Conservation (phyloP, 2,113 vertebrate species). For the Ageneiosus marmoratus region DNA sequence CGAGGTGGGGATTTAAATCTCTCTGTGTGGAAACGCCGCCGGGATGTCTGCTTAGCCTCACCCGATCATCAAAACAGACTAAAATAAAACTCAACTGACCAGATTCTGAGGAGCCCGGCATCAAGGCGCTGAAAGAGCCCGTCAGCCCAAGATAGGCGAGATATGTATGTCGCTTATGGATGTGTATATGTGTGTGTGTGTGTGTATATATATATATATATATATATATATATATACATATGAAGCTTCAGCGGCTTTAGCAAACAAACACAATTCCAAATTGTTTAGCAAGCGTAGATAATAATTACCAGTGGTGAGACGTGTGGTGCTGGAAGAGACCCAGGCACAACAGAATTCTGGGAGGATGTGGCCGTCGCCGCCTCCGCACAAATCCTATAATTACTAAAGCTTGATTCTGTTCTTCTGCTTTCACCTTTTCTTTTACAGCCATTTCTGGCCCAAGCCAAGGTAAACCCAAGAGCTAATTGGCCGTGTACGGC, state of each 20-base stretch:
- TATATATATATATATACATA: background rate
- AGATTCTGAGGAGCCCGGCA: constrained; percentile 21
- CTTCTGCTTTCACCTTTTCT: constrained; percentile 56
- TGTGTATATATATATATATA: background rate
- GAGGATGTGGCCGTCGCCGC: constrained; percentile 56
- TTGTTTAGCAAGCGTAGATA: constrained; percentile 57
- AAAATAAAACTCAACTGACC: constrained; percentile 34
- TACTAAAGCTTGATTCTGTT: constrained; percentile 51
- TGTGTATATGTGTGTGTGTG: no score
- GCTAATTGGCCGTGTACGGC: constrained; percentile 54
- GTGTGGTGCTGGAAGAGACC: constrained; percentile 44
- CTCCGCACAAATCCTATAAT: constrained; percentile 53
- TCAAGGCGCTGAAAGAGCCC: constrained; percentile 4
- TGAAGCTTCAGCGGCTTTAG: constrained; percentile 39
- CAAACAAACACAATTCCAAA: constrained; percentile 54
- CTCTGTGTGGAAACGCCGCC: constrained; percentile 10
- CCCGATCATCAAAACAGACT: constrained; percentile 27
- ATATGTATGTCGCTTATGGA: background rate
- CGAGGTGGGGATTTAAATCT: constrained; percentile 12
- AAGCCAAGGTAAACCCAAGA: constrained; percentile 55
- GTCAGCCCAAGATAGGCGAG: background rate
- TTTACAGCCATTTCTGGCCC: constrained; percentile 39
- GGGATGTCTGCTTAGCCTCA: constrained; percentile 17
- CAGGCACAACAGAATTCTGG: constrained; percentile 51
- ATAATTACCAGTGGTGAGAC: constrained; percentile 56